Base-by-base conservation (phyloP, 2,797 vertebrate species). In the Odontamblyopus lacepedii region DNA sequence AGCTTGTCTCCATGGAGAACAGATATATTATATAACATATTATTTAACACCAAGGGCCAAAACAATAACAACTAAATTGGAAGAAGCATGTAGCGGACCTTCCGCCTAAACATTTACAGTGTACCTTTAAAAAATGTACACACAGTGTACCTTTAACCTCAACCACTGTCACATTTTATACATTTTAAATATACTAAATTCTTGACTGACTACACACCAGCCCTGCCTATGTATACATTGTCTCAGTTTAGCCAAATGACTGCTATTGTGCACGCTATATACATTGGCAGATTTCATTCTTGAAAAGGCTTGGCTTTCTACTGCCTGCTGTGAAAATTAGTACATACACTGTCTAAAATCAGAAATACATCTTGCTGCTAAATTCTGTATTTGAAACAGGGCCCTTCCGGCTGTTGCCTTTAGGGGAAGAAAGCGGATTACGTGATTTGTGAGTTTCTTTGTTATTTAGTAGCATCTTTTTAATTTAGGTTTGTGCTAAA, bases 401-500 rank as follows among this genome's bases (percentile, higher is more conserved):
- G 44, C 23, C 64, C 64, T 29, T 53, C 23, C 15, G 32, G 61
- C 61, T 38, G 30, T 63, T 63, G 18, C 61, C 61, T 35, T 63
- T 32, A 63, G 61, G 61, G 61, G 7, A 19, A n/a, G 16, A 63
- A 63, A 35, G 32, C 61, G 35, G 32, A 63, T 63, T 38, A 38
- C 61, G 30, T 63, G 61, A 63, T 63, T 63, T n/a, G 13, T 26
- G 32, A 18, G 30, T 19, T 61, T 63, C 61, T 63, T 63, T 63
- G 61, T 62, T 62, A 32, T 32, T 38, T 11, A 38, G 32, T 16
- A 27, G 29, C 18, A 19, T 63, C 3, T 38, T 63, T 63, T 35
- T n/a, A 35, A 38, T 63, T 38, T 19, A 11, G 9, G 16, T 63
- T n/a, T 38, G 30, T 35, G 32, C 32, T 12, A 18, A 63, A 63